These are phyloP conservation scores for Phortica magna DNA, from an alignment of 2,888 invertebrate species.

Conservation along the genomic window DNA sequence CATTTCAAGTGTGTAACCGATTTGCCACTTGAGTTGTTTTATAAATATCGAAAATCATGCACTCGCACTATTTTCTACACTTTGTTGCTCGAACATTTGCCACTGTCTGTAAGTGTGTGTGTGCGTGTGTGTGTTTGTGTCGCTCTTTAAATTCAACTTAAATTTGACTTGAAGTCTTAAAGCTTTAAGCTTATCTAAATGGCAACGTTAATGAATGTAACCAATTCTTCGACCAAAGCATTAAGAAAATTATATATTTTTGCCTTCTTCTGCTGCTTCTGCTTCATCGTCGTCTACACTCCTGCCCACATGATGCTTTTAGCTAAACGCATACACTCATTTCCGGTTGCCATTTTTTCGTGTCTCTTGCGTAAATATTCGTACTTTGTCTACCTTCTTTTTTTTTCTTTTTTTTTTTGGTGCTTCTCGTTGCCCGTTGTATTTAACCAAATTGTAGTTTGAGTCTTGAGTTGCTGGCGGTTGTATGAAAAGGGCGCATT, in stretches of 20 bases:
- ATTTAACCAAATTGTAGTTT: neutral
- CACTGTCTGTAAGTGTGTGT: neutral
- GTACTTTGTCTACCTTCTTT: conserved; percentile 32
- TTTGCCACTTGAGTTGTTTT: conserved; percentile 75
- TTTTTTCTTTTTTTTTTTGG: conserved; percentile 33
- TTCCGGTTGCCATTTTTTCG: conserved; percentile 5
- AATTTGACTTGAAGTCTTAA: conserved; percentile 47
- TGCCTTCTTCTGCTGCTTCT: too few species aligned
- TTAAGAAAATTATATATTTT: neutral
- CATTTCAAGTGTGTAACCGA: conserved; percentile 74
- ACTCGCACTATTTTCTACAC: conserved; percentile 37
- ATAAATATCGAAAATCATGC: conserved; percentile 67
- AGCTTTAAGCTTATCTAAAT: conserved; percentile 67
- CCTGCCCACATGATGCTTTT: too few species aligned
- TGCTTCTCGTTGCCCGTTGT: conserved; percentile 24
- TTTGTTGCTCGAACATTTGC: neutral
- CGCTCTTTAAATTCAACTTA: conserved; percentile 52
- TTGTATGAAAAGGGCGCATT: conserved; percentile 16
- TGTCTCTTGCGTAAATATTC: neutral
- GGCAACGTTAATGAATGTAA: conserved; percentile 70
- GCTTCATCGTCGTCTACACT: too few species aligned
- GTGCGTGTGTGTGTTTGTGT: conserved; percentile 53
- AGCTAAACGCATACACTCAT: neutral
- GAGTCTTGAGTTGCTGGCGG: neutral
- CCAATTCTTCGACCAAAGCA: conserved; percentile 26